Conservation (phyloP, 2,113 vertebrate species). For the Planiliza haematocheilus region DNA sequence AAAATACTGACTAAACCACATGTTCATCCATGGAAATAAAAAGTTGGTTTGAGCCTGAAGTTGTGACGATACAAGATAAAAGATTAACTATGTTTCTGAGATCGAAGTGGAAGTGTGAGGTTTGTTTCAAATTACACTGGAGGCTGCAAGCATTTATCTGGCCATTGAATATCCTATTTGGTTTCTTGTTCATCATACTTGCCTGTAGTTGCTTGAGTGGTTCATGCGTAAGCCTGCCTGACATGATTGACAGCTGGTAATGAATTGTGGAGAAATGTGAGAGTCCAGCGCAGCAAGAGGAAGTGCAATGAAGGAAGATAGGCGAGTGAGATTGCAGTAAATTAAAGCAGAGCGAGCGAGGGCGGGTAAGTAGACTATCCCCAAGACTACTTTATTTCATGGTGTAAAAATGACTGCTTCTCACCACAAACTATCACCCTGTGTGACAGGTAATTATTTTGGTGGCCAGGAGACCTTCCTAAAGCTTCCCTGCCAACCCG, state of each 20-base stretch:
- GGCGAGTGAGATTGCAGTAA: conserved; percentile 51
- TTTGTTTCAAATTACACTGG: neutral
- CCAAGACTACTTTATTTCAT: conserved; percentile 70
- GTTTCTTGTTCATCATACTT: conserved; percentile 17
- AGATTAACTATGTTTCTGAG: too few relatives aligned
- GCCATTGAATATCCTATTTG: neutral
- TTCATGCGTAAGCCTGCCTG: conserved; percentile 26
- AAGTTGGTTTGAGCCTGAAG: too few relatives aligned
- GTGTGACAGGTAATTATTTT: conserved; percentile 83
- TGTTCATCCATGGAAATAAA: too few relatives aligned
- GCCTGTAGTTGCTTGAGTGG: conserved; percentile 24
- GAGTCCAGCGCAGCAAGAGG: conserved; percentile 76
- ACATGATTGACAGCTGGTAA: conserved; percentile 62
- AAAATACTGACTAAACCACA: too few relatives aligned
- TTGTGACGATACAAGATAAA: too few relatives aligned
- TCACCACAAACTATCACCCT: conserved; percentile 56
- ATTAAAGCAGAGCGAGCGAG: conserved; percentile 60
- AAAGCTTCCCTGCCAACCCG: conserved; percentile 44
- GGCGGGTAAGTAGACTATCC: conserved; percentile 59
- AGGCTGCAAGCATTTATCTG: neutral
- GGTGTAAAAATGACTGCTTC: conserved; percentile 60
- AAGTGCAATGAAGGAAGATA: conserved; percentile 52
- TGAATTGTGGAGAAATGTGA: conserved; percentile 61
- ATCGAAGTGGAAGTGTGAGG: neutral
- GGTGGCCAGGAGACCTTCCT: conserved; percentile 50